Conservation (phyloP, 1,140 invertebrate genomes). For the Drosophila pallidifrons region DNA sequence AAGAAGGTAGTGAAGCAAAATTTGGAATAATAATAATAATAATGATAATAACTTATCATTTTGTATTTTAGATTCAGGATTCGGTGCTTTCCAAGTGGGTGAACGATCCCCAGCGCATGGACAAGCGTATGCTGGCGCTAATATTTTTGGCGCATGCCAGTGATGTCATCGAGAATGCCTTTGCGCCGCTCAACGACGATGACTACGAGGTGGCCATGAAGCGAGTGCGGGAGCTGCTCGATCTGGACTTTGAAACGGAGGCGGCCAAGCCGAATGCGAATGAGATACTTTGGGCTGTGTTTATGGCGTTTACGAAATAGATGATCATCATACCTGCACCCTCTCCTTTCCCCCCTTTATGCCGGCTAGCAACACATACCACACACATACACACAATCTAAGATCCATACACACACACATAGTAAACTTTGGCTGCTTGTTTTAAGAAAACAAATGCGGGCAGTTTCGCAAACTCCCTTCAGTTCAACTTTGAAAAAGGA, state of each 20-base stretch:
- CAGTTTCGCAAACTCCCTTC: slow-evolving; percentile 23
- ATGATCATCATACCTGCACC: slow-evolving; percentile 13
- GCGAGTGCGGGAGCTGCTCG: slow-evolving; percentile 96
- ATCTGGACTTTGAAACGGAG: slow-evolving; percentile 98
- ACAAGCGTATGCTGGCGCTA: slow-evolving; percentile 95
- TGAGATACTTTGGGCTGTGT: slow-evolving; percentile 99
- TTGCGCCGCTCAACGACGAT: slow-evolving; percentile 98
- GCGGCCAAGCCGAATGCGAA: slow-evolving; percentile 93
- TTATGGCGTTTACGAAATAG: slow-evolving; percentile 99
- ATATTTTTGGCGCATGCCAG: slow-evolving; percentile 98
- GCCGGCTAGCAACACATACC: slow-evolving; percentile 41
- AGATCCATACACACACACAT: slow-evolving; percentile 14
- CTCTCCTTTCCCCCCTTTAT: slow-evolving; percentile 39
- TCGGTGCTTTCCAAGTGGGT: slow-evolving; percentile 98
- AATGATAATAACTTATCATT: not conserved
- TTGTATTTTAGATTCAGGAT: slow-evolving; percentile 94
- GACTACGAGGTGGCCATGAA: slow-evolving; percentile 99
- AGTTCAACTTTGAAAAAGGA: slow-evolving; percentile 29
- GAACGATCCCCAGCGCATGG: slow-evolving; percentile 99
- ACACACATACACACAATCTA: slow-evolving; percentile 25
- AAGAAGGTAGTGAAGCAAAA: slow-evolving; percentile 91
- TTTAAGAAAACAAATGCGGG: slow-evolving; percentile 26
- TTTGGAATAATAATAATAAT: not conserved
- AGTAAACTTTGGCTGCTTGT: slow-evolving; percentile 51
- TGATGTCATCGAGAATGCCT: slow-evolving; percentile 99